These are phyloP conservation scores for Loripinus fragilis DNA, from an alignment of 2,888 invertebrate species.

Conservation along the genomic window DNA sequence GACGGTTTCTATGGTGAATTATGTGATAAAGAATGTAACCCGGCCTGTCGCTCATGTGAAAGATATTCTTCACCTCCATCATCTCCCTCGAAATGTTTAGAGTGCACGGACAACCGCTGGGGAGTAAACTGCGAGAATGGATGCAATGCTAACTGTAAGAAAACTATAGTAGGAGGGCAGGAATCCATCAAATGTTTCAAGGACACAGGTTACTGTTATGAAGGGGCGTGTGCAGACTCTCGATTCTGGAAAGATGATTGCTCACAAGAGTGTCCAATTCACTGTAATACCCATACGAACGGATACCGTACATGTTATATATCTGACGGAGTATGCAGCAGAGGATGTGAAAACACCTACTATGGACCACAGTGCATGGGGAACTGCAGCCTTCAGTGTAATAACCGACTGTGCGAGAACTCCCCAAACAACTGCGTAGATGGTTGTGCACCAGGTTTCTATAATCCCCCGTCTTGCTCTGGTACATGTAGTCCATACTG, in stretches of 20 bases:
- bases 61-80: background rate
- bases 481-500: slow-evolving; percentile 40
- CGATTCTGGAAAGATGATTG: slow-evolving; percentile 41
- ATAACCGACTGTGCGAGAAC: slow-evolving; percentile 30
- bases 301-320: slow-evolving; percentile 27
- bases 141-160: slow-evolving; percentile 3
- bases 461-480: slow-evolving; percentile 32
- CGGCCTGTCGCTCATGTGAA: background rate
- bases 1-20: slow-evolving; percentile 4
- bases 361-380: slow-evolving; percentile 36
- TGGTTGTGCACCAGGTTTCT: slow-evolving; percentile 45
- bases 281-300: slow-evolving; percentile 26
- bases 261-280: slow-evolving; percentile 29
- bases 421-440: slow-evolving; percentile 30
- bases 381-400: slow-evolving; percentile 44
- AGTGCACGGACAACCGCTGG: background rate
- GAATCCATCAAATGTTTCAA: slow-evolving; percentile 19
- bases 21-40: slow-evolving; percentile 1
- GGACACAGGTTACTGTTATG: slow-evolving; percentile 28
- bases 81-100: background rate
- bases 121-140: background rate
- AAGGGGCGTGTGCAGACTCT: slow-evolving; percentile 26
- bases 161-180: background rate
- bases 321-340: slow-evolving; percentile 33
- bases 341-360: slow-evolving; percentile 36